phyloP scores from a whole-genome alignment of 2,888 invertebrate species.

The Cerastoderma edule region DNA sequence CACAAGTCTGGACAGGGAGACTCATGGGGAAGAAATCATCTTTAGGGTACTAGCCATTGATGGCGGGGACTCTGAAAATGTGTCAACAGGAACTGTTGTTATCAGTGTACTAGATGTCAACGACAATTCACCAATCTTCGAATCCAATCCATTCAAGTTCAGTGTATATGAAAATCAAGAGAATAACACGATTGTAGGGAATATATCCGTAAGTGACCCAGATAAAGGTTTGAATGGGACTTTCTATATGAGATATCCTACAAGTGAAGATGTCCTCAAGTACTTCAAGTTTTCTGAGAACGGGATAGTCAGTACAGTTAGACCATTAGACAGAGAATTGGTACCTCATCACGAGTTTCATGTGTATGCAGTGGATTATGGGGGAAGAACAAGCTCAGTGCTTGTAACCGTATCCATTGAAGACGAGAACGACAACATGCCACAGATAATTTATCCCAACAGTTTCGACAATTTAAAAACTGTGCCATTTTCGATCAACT shows the following conservation, averaged over 20 bases:
- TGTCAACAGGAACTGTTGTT: constrained; percentile 68
- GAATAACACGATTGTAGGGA: constrained; percentile 65
- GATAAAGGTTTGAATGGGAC: constrained; percentile 72
- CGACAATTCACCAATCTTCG: constrained; percentile 73
- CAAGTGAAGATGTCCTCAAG: constrained; percentile 43
- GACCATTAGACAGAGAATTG: constrained; percentile 69
- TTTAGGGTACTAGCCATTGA: constrained; percentile 73
- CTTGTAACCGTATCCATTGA: constrained; percentile 68
- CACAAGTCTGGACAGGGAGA: constrained; percentile 72
- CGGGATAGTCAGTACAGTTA: constrained; percentile 63
- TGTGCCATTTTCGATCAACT: constrained; percentile 48
- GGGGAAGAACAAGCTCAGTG: constrained; percentile 69
- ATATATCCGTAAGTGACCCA: constrained; percentile 67
- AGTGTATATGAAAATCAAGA: constrained; percentile 65
- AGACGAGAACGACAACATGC: constrained; percentile 78
- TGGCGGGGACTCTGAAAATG: constrained; percentile 59
- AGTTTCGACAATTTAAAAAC: constrained; percentile 64
- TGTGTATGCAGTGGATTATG: constrained; percentile 73
- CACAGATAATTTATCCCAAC: constrained; percentile 73
- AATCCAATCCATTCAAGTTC: constrained; percentile 57
- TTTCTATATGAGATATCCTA: constrained; percentile 52
- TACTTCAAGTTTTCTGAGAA: constrained; percentile 50
- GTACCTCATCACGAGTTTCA: constrained; percentile 65
- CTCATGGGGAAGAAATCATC: constrained; percentile 44
- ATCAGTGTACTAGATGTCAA: constrained; percentile 72